These are phyloP conservation scores for Mormyrus lacerda DNA, from an alignment of 2,113 vertebrate genomes.

Conservation along the genomic window DNA sequence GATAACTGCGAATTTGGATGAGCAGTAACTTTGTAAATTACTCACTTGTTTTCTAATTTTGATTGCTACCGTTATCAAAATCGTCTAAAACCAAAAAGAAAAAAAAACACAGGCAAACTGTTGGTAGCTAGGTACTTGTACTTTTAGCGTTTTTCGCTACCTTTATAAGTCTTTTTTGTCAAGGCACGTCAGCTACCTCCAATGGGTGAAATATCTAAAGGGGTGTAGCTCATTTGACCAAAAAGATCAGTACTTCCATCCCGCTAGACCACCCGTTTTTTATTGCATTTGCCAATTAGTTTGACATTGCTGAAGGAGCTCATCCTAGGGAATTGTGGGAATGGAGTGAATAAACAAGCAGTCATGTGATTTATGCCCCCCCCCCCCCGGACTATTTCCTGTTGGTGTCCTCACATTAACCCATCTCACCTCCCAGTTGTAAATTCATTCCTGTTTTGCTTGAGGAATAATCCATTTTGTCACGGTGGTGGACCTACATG, in stretches of 20 bases:
- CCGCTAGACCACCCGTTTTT: neutral
- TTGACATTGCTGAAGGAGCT: neutral
- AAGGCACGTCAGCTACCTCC: neutral
- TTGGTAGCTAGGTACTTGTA: neutral
- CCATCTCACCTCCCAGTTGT: neutral
- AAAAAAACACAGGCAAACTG: neutral
- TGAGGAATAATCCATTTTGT: conserved; percentile 1
- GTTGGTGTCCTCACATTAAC: neutral
- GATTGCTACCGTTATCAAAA: neutral
- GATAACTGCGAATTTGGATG: neutral
- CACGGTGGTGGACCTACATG: neutral
- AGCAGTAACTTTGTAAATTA: neutral
- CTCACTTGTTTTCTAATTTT: neutral
- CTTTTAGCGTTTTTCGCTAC: neutral
- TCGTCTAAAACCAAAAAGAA: neutral
- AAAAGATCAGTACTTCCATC: neutral
- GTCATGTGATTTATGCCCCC: neutral
- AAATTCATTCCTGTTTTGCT: neutral
- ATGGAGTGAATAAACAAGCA: neutral
- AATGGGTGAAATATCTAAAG: neutral
- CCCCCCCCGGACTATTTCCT: neutral
- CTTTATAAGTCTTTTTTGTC: neutral
- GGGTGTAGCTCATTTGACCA: neutral
- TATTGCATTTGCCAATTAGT: neutral
- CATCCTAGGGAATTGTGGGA: neutral